Evolutionary conservation across 1,140 invertebrate species (phyloP), one percentile per base, ranked within the genome.

Genomic region (Bombyx mori): DNA sequence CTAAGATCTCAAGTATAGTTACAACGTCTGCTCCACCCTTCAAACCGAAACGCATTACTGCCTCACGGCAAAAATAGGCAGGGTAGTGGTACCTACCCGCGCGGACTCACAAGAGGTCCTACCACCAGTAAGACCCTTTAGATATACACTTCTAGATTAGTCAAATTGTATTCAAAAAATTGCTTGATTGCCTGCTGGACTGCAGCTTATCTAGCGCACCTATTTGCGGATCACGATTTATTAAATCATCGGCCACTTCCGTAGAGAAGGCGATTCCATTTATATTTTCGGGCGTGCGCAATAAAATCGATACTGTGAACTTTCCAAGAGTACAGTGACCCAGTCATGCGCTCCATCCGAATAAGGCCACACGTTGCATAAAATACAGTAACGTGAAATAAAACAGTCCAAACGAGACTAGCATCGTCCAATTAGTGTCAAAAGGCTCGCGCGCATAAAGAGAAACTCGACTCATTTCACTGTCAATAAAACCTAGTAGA

Each of bases 271-370:
- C 69, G 67, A 73, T 67, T 70, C 70, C 79, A 77, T 82, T 82
- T 83, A 83, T 86, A 86, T 86, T 84, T 86, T 82, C 68, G 82
- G 82, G 77, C 78, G 71, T 65, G 81, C 79, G 79, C 82, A 86
- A 86, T 86, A 86, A 86, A 86, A 86, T 86, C 82, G 82, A 86
- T 86, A 86, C 80, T 73, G 81, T 80, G 82, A 86, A 83, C 82
- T 86, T 83, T 86, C 63, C 72, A 69, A 60, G 69, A 80, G 82
- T 86, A 75, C 82, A 84, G 61, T 84, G 82, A 86, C 82, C 82
- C 62, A 86, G 71, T 82, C 65, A 68, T 63, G 66, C 72, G 71
- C 67, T 65, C 56, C 57, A 69, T 67, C 62, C 63, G 70, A 79
- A 82, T 76, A 80, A 71, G 74, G 79, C 71, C 75, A 76, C 73